phyloP scores from a whole-genome alignment of 2,888 invertebrate species.

The Xestobium rufovillosum region DNA sequence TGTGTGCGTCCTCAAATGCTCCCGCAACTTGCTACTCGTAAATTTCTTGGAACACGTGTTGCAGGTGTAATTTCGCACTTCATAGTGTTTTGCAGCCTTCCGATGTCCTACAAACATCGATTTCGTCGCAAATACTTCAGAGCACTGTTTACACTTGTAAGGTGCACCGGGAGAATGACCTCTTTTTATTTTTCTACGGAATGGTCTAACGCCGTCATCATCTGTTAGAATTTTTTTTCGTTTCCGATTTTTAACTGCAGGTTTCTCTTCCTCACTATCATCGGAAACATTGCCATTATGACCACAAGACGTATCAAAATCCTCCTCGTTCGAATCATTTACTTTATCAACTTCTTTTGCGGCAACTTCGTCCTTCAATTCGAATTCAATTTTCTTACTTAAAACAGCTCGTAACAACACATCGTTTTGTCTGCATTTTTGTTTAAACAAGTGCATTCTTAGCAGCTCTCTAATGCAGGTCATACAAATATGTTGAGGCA shows the following conservation, averaged over 20 bases:
- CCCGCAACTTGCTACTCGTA: constrained; percentile 21
- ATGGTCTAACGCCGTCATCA: not conserved
- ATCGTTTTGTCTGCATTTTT: constrained; percentile 1
- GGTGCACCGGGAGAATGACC: constrained; percentile 1
- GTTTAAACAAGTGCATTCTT: not conserved
- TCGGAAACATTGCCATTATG: too few relatives aligned
- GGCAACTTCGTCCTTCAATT: not conserved
- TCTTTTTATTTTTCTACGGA: not conserved
- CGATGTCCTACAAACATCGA: not conserved
- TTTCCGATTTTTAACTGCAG: too few relatives aligned
- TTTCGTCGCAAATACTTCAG: not conserved
- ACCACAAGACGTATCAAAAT: too few relatives aligned
- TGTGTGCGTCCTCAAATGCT: constrained; percentile 22
- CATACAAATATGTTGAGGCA: not conserved
- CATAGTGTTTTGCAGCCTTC: constrained; percentile 1
- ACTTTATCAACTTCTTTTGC: not conserved
- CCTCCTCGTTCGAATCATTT: not conserved
- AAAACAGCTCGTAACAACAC: not conserved
- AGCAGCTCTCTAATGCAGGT: not conserved
- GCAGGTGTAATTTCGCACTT: constrained; percentile 16
- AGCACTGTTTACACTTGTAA: constrained; percentile 4
- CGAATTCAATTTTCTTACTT: not conserved
- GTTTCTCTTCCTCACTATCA: not conserved
- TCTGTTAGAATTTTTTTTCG: too few relatives aligned
- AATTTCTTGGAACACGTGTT: constrained; percentile 22